A percentile compares a stretch with the other conserved stretches of the same genome.
Conservation (phyloP, 1,140 invertebrate genomes). For the Macrocentrus cingulum region DNA sequence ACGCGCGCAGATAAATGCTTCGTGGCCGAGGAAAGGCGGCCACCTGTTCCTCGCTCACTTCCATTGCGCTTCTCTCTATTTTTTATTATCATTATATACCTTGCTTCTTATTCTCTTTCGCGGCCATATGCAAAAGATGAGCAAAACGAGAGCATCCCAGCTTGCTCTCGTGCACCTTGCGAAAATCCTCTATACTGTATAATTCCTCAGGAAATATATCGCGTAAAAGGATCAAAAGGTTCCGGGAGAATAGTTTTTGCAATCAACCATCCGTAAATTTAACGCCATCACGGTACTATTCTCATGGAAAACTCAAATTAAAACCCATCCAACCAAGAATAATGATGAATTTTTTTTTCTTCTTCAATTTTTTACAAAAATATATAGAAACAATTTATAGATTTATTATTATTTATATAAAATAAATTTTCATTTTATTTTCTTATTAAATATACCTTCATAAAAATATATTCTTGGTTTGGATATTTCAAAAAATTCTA, state of each 20-base stretch:
- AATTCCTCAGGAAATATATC: not conserved
- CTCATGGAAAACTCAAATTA: not conserved
- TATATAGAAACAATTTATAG: not conserved
- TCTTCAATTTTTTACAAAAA: not conserved
- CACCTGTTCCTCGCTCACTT: conserved; percentile 26
- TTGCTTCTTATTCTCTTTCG: too few relatives aligned
- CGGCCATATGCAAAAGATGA: not conserved
- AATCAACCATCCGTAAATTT: conserved; percentile 6
- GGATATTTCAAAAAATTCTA: not conserved
- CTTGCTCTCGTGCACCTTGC: too few relatives aligned
- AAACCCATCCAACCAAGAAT: not conserved
- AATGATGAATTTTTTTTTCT: not conserved
- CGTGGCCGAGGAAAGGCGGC: conserved; percentile 31
- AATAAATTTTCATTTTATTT: too few relatives aligned
- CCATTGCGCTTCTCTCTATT: not conserved
- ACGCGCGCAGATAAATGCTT: conserved; percentile 26
- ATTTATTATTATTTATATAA: too few relatives aligned
- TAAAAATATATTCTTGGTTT: too few relatives aligned
- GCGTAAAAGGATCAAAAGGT: conserved; percentile 11
- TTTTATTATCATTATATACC: not conserved
- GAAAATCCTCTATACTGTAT: not conserved
- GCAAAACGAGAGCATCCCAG: not conserved
- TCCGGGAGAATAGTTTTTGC: not conserved
- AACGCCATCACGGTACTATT: not conserved
- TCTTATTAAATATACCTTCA: too few relatives aligned